Evolutionary conservation across 2,113 vertebrate genomes (phyloP).

Genomic region (Theristicus caerulescens): DNA sequence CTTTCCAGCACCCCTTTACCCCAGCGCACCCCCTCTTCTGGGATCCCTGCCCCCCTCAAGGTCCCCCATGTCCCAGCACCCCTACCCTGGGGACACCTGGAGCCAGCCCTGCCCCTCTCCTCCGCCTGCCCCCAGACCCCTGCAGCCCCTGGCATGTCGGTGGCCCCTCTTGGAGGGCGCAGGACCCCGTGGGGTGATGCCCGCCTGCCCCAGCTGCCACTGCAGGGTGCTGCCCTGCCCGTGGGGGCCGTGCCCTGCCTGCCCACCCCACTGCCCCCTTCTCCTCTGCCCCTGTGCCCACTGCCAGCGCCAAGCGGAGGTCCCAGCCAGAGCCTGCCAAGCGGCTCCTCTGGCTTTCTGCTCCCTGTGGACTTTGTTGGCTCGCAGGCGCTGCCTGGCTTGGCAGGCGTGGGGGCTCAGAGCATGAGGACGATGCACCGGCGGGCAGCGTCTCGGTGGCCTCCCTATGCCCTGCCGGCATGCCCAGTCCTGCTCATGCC

Average conservation of each 20-base stretch:
- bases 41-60: too few species aligned
- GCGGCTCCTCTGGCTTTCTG: not conserved
- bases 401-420: not conserved
- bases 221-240: not conserved
- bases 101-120: not conserved
- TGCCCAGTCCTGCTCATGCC: not conserved
- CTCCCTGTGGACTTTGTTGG: not conserved
- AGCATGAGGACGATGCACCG: not conserved
- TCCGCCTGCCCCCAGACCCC: too few species aligned
- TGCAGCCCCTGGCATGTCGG: not conserved
- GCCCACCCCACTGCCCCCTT: not conserved
- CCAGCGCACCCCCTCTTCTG: not conserved
- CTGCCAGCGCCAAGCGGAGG: not conserved
- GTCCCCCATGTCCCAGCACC: not conserved
- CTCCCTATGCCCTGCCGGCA: not conserved
- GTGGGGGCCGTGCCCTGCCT: not conserved
- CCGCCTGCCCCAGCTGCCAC: accelerated
- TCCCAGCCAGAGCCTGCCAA: not conserved
- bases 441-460: not conserved
- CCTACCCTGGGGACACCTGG: not conserved
- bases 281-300: not conserved
- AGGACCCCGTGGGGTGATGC: not conserved
- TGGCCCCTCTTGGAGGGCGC: not conserved
- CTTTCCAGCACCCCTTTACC: not conserved
- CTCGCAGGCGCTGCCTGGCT: not conserved